Conservation (phyloP, 2,113 vertebrate genomes). For the Propithecus coquereli region DNA sequence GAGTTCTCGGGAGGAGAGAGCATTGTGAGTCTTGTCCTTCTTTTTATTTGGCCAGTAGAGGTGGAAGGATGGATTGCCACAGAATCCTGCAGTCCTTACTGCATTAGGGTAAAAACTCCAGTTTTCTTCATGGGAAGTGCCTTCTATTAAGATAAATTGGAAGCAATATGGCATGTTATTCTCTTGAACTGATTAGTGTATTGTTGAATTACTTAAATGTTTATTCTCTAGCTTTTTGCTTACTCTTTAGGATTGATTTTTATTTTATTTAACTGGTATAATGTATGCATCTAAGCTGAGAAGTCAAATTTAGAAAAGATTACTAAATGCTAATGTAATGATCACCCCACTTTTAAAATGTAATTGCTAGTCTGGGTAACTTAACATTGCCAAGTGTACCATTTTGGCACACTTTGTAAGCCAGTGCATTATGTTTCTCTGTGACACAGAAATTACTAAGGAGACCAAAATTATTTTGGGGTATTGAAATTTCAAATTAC, state of each 20-base stretch:
- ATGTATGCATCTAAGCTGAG: not conserved
- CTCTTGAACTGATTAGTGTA: slow-evolving; percentile 43
- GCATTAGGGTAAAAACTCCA: slow-evolving; percentile 99
- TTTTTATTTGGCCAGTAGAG: slow-evolving; percentile 99
- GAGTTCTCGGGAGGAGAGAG: slow-evolving; percentile 95
- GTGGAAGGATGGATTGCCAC: slow-evolving; percentile 98
- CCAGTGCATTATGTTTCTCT: not conserved
- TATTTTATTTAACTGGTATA: not conserved
- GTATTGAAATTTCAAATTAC: slow-evolving; percentile 4
- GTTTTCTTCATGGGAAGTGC: slow-evolving; percentile 95
- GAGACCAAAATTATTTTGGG: not conserved
- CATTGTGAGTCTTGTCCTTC: slow-evolving; percentile 94
- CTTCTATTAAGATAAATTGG: slow-evolving; percentile 85
- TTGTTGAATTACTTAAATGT: slow-evolving; percentile 12
- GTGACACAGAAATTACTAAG: not conserved
- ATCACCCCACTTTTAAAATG: not conserved
- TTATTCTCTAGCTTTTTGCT: slow-evolving; percentile 23
- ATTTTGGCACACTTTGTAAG: not conserved
- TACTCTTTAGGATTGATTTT: slow-evolving; percentile 11
- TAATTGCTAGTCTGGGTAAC: not conserved
- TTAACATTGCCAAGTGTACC: not conserved
- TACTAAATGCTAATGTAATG: not conserved
- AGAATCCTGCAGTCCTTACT: slow-evolving; percentile 97
- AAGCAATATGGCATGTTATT: slow-evolving; percentile 47
- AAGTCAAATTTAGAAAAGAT: slow-evolving; percentile 9